Conservation (phyloP, 1,140 invertebrate species). For the Drosophila athabasca region DNA sequence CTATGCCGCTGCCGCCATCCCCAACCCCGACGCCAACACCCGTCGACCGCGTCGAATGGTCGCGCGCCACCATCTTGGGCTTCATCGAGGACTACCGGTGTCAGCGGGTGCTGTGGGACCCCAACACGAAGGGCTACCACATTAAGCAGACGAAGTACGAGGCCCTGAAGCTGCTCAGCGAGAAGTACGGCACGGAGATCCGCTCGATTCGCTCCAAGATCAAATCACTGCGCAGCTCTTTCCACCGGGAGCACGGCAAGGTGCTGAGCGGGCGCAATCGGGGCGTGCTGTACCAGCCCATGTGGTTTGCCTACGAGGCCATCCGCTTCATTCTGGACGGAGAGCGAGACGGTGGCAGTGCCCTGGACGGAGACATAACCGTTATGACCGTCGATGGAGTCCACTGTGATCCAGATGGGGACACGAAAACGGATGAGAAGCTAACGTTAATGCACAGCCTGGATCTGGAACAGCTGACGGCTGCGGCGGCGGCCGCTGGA, state of each 20-base stretch:
- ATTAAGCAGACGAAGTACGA: constrained; percentile 82
- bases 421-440: constrained; percentile 60
- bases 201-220: constrained; percentile 81
- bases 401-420: constrained; percentile 15
- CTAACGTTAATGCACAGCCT: constrained; percentile 68
- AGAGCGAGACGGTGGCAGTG: constrained; percentile 55
- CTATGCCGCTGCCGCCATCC: constrained; percentile 30
- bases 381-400: constrained; percentile 4
- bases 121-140: constrained; percentile 81
- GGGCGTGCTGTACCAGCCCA: constrained; percentile 78
- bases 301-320: constrained; percentile 83
- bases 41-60: constrained; percentile 79
- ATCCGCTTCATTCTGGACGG: constrained; percentile 80
- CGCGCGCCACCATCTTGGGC: constrained; percentile 74
- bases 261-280: constrained; percentile 74
- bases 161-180: constrained; percentile 71
- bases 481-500: constrained; percentile 41
- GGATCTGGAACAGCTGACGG: constrained; percentile 71
- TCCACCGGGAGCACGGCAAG: constrained; percentile 80
- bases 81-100: constrained; percentile 81
- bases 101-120: constrained; percentile 79
- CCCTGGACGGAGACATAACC: constrained; percentile 35
- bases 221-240: constrained; percentile 79
- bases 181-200: constrained; percentile 79
- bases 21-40: constrained; percentile 34